Conservation (phyloP, 2,888 invertebrate species). For the Timema podura region DNA sequence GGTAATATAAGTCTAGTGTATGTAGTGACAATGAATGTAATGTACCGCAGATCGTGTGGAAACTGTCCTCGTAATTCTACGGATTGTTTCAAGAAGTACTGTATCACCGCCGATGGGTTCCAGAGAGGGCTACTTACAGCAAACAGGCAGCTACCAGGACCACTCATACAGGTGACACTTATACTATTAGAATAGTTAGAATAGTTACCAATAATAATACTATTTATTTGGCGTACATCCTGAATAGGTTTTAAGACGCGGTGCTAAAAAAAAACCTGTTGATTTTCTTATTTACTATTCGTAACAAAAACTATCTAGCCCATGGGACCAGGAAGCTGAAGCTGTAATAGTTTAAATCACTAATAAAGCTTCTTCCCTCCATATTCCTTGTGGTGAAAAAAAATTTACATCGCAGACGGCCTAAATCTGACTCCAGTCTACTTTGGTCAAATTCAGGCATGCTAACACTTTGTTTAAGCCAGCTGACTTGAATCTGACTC, state of each 20-base stretch:
- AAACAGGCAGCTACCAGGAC: constrained; percentile 44
- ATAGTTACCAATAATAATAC: not conserved
- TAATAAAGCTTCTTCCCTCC: too few species aligned
- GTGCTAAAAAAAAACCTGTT: too few species aligned
- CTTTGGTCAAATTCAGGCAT: too few species aligned
- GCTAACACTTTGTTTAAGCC: too few species aligned
- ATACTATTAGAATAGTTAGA: not conserved
- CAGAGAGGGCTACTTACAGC: constrained; percentile 34
- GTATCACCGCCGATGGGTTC: constrained; percentile 31
- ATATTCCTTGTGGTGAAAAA: too few species aligned
- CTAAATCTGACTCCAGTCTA: too few species aligned
- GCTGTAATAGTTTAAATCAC: too few species aligned
- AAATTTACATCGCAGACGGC: too few species aligned
- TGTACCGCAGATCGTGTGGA: constrained; percentile 27
- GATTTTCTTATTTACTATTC: not conserved
- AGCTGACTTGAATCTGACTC: too few species aligned
- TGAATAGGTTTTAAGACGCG: too few species aligned
- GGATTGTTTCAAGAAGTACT: constrained; percentile 29
- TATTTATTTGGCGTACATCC: not conserved
- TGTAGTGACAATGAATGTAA: not conserved
- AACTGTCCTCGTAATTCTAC: constrained; percentile 28
- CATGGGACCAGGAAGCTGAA: not conserved
- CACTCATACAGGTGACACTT: constrained; percentile 40
- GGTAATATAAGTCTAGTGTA: not conserved
- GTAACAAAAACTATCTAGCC: not conserved